Evolutionary conservation across 1,140 invertebrate species (phyloP), one percentile per base, ranked within the genome.

Genomic region (Anthonomus grandis): DNA sequence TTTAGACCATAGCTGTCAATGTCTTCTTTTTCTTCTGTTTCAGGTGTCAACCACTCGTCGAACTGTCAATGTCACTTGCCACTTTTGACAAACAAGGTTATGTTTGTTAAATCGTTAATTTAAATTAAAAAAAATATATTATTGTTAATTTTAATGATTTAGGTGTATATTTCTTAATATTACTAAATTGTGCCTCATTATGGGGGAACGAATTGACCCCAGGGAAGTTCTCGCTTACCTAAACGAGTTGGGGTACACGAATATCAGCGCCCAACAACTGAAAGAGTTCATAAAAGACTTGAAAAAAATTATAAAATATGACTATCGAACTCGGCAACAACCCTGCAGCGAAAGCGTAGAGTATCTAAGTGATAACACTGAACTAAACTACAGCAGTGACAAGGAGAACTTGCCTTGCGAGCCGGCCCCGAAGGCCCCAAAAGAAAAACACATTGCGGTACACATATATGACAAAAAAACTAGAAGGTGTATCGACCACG

Each of bases 271-370:
- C 24, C 66, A 73, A 64, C 76, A 78, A 67, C 67, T 79, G 59
- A 78, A 78, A 68, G 76, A 77, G 65, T 79, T 79, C 70, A 70
- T 78, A 57, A 74, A 71, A 73, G 80, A 82, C 74, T 68, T 82
- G 27, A 81, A 81, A 64, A 79, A 77, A 53, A 62, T 81, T 21
- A 80, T 82, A 21, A 79, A 78, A 64, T 76, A 80, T 70, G 80
- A 82, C 17, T 27, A 17, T 5, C 25, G 55, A 1, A 42, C 19
- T 36, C 24, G 23, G 19, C 37, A 25, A 18, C 24, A 2, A 3
- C 19, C 38, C 2, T 41, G 15, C 8, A 41, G 19, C 19, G 19
- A 41, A 18, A 41, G 9, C 10, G 10, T 41, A 41, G 2, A 41
- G 8, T 17, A n/a, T n/a, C n/a, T n/a, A n/a, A n/a, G n/a, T n/a